Base-by-base conservation (phyloP, 2,888 invertebrate genomes). In the Dasysyrphus tricinctus region DNA sequence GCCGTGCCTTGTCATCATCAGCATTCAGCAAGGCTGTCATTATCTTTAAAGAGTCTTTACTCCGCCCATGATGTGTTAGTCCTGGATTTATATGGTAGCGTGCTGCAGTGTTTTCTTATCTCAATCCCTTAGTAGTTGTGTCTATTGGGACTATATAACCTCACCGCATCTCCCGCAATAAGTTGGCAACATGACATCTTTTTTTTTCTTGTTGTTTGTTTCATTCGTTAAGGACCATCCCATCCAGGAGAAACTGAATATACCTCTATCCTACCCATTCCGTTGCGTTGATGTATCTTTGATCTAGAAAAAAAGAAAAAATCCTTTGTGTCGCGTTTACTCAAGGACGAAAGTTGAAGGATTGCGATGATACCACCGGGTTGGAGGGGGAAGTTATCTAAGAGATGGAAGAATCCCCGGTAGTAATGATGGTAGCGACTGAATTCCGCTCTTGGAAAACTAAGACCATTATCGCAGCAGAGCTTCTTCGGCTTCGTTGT, bases 291-390 rank as follows among this genome's bases (percentile, higher is more conserved):
- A 49, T 47, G 49, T 83, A 44, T 83, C 74, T 75, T 65, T 65
- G 70, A 79, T 83, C 79, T 83, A 83, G 61, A 72, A 79, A 73
- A 77, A 63, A 37, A 24, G 24, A 24, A 39, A 54, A 65, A 54
- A 0, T 49, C 49, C 57, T 79, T 72, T 72, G 67, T 84, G 75
- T 76, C 75, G 67, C 65, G 79, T 51, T 69, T 59, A 79, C 80
- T 84, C 84, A 84, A 84, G 84, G 84, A 84, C 84, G 70, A 84
- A 65, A 69, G 54, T 70, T 74, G 74, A 83, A 79, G 75, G 59
- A 69, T 69, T 54, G 29, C 0, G 49, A 56, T 78, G 49, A 54
- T 34, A 42, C 39, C 61, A 5, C 39, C 47, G 29, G 44, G 8
- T 34, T 16, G 44, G 72, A 16, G 11, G 11, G 44, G n/a, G n/a